Evolutionary conservation across 2,888 invertebrate species (phyloP).

Genomic region (Heliconius cydno): DNA sequence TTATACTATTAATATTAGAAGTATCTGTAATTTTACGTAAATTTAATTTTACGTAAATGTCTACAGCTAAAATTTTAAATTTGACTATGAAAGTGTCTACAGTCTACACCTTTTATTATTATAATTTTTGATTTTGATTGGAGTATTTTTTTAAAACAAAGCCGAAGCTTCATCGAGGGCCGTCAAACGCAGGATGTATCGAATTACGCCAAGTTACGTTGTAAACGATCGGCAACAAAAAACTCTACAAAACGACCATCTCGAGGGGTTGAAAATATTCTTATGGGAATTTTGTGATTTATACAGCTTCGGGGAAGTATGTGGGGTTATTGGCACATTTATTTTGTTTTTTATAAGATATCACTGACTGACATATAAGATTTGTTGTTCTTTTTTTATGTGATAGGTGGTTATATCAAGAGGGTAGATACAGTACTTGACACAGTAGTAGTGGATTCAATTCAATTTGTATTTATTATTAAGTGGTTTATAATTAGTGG

Average conservation of each 20-base stretch:
- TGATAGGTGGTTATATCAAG: background rate
- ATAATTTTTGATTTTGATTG: slow-evolving; percentile 26
- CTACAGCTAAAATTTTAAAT: background rate
- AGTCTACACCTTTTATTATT: slow-evolving; percentile 16
- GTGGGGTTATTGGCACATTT: slow-evolving; percentile 51
- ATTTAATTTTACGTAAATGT: background rate
- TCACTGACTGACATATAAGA: slow-evolving; percentile 29
- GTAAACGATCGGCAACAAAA: slow-evolving; percentile 78
- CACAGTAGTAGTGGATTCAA: too few relatives aligned
- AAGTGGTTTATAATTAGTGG: too few relatives aligned
- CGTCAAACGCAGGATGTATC: slow-evolving; percentile 79
- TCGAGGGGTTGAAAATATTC: slow-evolving; percentile 76
- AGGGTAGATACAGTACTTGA: background rate
- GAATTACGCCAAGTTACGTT: slow-evolving; percentile 75
- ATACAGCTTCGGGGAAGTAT: slow-evolving; percentile 78
- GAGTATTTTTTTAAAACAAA: slow-evolving; percentile 42
- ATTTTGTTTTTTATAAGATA: slow-evolving; percentile 44
- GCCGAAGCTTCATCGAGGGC: slow-evolving; percentile 54
- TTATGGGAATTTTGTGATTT: slow-evolving; percentile 73
- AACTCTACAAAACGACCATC: slow-evolving; percentile 62
- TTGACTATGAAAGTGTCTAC: background rate
- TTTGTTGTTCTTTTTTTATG: background rate
- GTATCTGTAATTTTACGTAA: background rate
- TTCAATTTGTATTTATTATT: too few relatives aligned
- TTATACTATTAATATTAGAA: too few relatives aligned